Evolutionary conservation across 1,140 invertebrate genomes (phyloP).

Genomic region (Palaemon carinicauda): DNA sequence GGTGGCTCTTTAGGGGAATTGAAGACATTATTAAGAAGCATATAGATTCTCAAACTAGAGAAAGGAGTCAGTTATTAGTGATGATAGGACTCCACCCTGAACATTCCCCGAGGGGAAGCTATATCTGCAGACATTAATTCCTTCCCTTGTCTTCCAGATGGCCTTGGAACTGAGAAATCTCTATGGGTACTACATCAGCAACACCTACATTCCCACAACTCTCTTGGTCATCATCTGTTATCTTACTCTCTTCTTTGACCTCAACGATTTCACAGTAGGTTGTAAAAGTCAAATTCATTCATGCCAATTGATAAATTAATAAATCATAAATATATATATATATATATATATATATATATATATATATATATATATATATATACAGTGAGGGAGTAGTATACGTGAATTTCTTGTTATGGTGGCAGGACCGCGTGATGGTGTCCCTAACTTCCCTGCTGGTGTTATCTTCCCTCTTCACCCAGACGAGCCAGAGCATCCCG

Average conservation of each 20-base stretch:
- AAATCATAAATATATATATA: not conserved
- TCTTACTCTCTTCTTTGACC: not conserved
- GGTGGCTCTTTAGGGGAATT: too few species aligned
- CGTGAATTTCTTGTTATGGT: too few species aligned
- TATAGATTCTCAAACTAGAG: too few species aligned
- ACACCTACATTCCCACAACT: not conserved
- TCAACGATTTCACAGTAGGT: not conserved
- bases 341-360: too few species aligned
- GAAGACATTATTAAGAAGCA: too few species aligned
- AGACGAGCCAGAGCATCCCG: not conserved
- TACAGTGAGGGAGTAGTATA: too few species aligned
- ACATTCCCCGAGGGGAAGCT: not conserved
- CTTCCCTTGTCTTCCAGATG: not conserved
- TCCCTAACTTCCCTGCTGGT: not conserved
- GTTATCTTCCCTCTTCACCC: constrained; percentile 1
- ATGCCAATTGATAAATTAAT: not conserved
- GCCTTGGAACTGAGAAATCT: not conserved
- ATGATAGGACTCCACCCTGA: not conserved
- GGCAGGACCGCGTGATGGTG: not conserved
- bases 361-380: too few species aligned
- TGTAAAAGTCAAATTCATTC: not conserved
- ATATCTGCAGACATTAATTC: not conserved
- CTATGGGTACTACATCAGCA: not conserved
- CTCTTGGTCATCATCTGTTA: not conserved
- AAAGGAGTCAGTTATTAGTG: too few species aligned